A percentile compares a stretch with the other conserved stretches of the same genome.
phyloP scores from a whole-genome alignment of 2,888 invertebrate genomes.

The Chrysotoxum bicinctum region DNA sequence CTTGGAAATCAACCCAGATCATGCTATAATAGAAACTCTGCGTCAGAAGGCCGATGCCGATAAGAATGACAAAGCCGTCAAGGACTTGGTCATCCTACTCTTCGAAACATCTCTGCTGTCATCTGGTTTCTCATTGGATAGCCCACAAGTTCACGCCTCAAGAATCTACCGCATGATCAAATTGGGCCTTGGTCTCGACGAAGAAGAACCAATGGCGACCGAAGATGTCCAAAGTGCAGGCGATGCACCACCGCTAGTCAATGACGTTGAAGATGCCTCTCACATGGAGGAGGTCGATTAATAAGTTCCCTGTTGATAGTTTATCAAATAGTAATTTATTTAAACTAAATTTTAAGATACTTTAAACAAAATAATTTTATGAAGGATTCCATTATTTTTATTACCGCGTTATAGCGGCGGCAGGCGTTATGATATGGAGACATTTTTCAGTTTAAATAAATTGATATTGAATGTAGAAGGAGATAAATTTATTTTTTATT shows the following conservation, averaged over 20 bases:
- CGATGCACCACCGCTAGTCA: constrained; percentile 92
- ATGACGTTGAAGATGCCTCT: constrained; percentile 94
- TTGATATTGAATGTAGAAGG: neutral
- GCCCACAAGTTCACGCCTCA: constrained; percentile 96
- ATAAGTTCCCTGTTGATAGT: constrained; percentile 75
- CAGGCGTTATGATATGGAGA: neutral
- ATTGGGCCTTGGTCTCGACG: constrained; percentile 98
- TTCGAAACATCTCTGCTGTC: constrained; percentile 98
- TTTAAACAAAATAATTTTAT: neutral
- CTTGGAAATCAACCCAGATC: constrained; percentile 97
- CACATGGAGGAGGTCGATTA: constrained; percentile 99
- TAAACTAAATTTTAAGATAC: constrained; percentile 13
- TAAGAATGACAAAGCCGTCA: constrained; percentile 99
- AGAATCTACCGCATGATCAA: constrained; percentile 99
- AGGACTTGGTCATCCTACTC: constrained; percentile 96
- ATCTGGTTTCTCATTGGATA: constrained; percentile 97
- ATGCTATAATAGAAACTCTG: constrained; percentile 95
- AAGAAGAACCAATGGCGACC: constrained; percentile 91
- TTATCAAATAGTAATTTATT: constrained; percentile 12
- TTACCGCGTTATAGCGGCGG: constrained; percentile 35
- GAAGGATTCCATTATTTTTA: constrained; percentile 14
- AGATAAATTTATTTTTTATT: neutral
- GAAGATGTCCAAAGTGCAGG: constrained; percentile 86
- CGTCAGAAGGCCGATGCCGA: constrained; percentile 96
- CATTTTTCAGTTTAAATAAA: constrained; percentile 18